phyloP scores from a whole-genome alignment of 1,140 invertebrate species.

The Drosophila tsacasi region DNA sequence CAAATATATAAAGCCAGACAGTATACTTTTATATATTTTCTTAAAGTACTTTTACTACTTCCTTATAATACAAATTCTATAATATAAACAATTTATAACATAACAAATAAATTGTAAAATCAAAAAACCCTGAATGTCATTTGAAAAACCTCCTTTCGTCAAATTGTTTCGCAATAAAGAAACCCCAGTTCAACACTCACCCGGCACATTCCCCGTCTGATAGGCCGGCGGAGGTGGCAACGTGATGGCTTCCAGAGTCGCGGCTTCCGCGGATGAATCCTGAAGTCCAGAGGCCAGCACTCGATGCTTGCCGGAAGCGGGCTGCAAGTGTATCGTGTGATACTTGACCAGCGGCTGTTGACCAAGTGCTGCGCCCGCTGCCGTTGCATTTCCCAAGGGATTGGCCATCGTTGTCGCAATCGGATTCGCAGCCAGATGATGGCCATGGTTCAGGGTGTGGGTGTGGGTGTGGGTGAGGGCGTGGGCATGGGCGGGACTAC shows the following conservation, averaged over 20 bases:
- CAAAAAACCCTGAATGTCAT: not conserved
- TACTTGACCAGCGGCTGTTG: slow-evolving; percentile 79
- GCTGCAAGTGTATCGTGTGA: slow-evolving; percentile 83
- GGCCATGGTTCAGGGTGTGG: not conserved
- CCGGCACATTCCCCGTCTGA: slow-evolving; percentile 79
- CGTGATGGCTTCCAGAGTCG: slow-evolving; percentile 61
- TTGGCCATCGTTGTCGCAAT: slow-evolving; percentile 8
- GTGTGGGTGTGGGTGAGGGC: slow-evolving; percentile 18
- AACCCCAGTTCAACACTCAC: slow-evolving; percentile 60
- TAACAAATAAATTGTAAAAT: not conserved
- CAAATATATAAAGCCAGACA: too few species aligned
- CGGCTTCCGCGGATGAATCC: slow-evolving; percentile 27
- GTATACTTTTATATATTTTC: too few species aligned
- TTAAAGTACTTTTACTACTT: too few species aligned
- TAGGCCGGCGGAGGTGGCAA: slow-evolving; percentile 81
- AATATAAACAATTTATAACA: not conserved
- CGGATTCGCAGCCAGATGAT: slow-evolving; percentile 15
- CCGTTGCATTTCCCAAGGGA: slow-evolving; percentile 10
- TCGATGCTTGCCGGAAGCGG: slow-evolving; percentile 65
- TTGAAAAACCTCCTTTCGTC: not conserved
- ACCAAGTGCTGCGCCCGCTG: slow-evolving; percentile 6
- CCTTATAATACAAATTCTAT: too few species aligned
- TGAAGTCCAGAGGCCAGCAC: slow-evolving; percentile 47
- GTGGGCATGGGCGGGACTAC: slow-evolving; percentile 33
- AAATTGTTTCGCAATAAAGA: slow-evolving; percentile 7